Evolutionary conservation across 2,797 vertebrate genomes (phyloP).

Genomic region (Cryptoblepharus egeriae): DNA sequence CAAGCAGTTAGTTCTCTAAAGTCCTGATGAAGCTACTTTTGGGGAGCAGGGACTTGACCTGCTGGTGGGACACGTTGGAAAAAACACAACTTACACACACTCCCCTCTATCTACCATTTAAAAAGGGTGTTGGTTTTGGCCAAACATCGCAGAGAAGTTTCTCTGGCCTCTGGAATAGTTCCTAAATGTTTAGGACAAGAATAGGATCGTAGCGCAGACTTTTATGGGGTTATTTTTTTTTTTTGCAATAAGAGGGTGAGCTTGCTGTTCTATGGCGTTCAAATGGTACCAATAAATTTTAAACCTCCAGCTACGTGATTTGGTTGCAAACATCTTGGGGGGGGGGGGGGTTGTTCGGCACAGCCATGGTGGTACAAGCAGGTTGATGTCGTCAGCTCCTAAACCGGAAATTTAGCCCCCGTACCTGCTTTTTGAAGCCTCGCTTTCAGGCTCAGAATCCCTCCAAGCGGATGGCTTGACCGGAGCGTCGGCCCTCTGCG

Average conservation of each 20-base stretch:
- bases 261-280: constrained; percentile 57
- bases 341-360: constrained; percentile 76
- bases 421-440: too few relatives aligned
- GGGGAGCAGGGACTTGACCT: constrained; percentile 55
- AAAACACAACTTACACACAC: background rate
- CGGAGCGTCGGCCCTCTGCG: background rate
- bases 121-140: constrained; percentile 49
- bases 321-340: constrained; percentile 60
- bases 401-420: too few relatives aligned
- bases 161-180: constrained; percentile 65
- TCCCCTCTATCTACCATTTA: constrained; percentile 25
- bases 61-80: constrained; percentile 48
- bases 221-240: constrained; percentile 65
- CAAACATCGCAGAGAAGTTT: constrained; percentile 55
- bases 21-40: constrained; percentile 43
- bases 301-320: constrained; percentile 43
- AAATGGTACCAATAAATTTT: constrained; percentile 62
- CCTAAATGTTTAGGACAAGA: constrained; percentile 67
- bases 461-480: too few relatives aligned
- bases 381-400: too few relatives aligned
- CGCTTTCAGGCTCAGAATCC: too few relatives aligned
- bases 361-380: too few relatives aligned
- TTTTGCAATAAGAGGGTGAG: constrained; percentile 24
- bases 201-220: constrained; percentile 67
- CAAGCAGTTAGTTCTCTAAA: constrained; percentile 66